Percentiles rank a stretch among this genome's conserved stretches.
phyloP scores from a whole-genome alignment of 2,888 invertebrate genomes.

The Atrina japonica region DNA sequence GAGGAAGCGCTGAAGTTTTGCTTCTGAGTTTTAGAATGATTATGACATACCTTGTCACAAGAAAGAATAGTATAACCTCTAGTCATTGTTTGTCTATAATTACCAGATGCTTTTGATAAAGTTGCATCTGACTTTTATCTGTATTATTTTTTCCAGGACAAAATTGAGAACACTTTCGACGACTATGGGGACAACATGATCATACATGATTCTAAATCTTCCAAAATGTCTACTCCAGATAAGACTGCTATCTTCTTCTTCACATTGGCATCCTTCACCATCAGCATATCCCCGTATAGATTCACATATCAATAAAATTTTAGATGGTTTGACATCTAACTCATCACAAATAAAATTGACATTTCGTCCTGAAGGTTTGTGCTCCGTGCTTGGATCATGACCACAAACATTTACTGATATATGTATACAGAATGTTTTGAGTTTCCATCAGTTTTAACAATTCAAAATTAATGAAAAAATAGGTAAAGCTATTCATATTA shows the following conservation, averaged over 20 bases:
- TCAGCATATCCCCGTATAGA: slow-evolving; percentile 80
- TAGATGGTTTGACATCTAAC: slow-evolving; percentile 64
- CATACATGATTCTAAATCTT: no score
- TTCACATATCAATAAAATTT: slow-evolving; percentile 81
- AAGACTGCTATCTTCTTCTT: slow-evolving; percentile 78
- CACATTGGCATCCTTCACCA: no score
- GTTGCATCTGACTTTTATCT: slow-evolving; percentile 16
- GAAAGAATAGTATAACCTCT: not conserved
- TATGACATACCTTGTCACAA: not conserved
- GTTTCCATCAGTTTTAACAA: no score
- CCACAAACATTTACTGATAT: no score
- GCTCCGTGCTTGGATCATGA: slow-evolving; percentile 79
- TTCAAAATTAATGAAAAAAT: no score
- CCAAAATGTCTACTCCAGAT: no score
- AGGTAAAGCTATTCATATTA: no score
- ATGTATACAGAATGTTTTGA: no score
- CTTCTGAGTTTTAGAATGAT: not conserved
- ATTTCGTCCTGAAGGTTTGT: slow-evolving; percentile 80
- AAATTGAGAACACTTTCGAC: slow-evolving; percentile 65
- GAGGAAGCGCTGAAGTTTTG: slow-evolving; percentile 29
- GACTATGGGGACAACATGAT: no score
- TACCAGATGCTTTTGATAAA: not conserved
- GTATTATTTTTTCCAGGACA: slow-evolving; percentile 35
- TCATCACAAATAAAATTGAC: slow-evolving; percentile 76
- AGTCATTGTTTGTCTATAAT: not conserved